These are phyloP conservation scores for Urosaurus nigricauda DNA, from an alignment of 2,797 vertebrate genomes.

Conservation along the genomic window DNA sequence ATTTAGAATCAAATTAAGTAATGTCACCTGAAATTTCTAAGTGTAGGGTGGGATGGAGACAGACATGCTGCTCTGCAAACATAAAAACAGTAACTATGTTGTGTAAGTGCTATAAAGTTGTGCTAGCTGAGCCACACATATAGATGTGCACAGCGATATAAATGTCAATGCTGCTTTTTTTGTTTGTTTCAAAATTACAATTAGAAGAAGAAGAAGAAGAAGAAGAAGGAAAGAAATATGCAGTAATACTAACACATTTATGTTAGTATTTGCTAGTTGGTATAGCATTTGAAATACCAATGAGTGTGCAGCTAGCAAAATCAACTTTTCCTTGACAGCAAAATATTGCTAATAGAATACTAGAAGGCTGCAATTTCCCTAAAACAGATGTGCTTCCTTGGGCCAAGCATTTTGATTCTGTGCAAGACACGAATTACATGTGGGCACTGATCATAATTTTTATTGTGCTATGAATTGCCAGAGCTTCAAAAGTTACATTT, in stretches of 20 bases:
- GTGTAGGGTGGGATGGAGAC: not conserved
- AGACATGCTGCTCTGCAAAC: not conserved
- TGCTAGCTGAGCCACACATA: not conserved
- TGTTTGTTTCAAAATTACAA: not conserved
- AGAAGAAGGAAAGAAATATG: not conserved
- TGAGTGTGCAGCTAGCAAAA: not conserved
- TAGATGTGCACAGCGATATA: too few relatives aligned
- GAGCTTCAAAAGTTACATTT: too few relatives aligned
- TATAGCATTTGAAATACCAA: not conserved
- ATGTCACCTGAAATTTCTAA: too few relatives aligned
- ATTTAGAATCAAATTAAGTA: not conserved
- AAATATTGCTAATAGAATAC: not conserved
- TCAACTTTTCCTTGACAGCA: not conserved
- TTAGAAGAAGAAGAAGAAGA: too few relatives aligned
- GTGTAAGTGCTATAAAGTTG: not conserved
- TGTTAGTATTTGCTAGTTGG: not conserved
- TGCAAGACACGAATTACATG: not conserved
- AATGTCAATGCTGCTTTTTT: too few relatives aligned
- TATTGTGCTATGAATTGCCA: not conserved
- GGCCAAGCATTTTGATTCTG: not conserved
- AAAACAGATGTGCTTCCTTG: not conserved
- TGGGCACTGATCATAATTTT: not conserved
- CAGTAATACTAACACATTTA: too few relatives aligned
- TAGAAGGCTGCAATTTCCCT: not conserved
- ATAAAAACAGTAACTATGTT: not conserved